Conservation (phyloP, 2,113 vertebrate genomes). For the Dasyurus viverrinus region DNA sequence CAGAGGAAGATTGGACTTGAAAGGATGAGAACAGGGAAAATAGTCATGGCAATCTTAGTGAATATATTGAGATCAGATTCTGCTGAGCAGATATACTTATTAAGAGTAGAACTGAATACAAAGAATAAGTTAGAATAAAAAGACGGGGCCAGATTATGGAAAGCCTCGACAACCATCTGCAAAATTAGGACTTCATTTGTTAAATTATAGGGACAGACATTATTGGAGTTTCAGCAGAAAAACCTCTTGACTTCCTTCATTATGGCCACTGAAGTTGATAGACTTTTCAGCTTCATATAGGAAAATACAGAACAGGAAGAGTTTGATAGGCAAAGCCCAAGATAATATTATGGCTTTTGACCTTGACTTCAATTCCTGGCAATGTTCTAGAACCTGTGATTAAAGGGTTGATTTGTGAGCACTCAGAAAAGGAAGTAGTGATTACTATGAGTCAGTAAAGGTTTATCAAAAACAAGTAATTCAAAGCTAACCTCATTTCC, state of each 20-base stretch:
- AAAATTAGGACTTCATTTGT: background rate
- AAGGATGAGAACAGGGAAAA: background rate
- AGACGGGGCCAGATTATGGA: background rate
- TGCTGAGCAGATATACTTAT: background rate
- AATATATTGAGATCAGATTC: background rate
- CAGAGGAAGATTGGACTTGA: background rate
- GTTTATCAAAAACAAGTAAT: conserved; percentile 6
- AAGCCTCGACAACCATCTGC: background rate
- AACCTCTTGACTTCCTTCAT: background rate
- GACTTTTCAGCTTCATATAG: background rate
- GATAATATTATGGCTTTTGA: background rate
- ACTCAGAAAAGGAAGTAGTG: background rate
- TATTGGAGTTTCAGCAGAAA: background rate
- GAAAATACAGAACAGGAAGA: background rate
- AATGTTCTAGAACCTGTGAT: background rate
- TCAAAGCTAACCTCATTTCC: background rate
- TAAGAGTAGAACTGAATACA: background rate
- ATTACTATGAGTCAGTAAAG: background rate
- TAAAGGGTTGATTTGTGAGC: conserved; percentile 1
- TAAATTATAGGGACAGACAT: background rate
- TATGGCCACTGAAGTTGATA: background rate
- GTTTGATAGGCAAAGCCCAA: background rate
- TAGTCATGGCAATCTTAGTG: background rate
- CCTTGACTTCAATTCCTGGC: background rate
- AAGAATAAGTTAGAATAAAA: background rate